A percentile compares a stretch with the other conserved stretches of the same genome.
phyloP scores from a whole-genome alignment of 1,140 invertebrate species.

The Pachyrhynchus sulphureomaculatus region DNA sequence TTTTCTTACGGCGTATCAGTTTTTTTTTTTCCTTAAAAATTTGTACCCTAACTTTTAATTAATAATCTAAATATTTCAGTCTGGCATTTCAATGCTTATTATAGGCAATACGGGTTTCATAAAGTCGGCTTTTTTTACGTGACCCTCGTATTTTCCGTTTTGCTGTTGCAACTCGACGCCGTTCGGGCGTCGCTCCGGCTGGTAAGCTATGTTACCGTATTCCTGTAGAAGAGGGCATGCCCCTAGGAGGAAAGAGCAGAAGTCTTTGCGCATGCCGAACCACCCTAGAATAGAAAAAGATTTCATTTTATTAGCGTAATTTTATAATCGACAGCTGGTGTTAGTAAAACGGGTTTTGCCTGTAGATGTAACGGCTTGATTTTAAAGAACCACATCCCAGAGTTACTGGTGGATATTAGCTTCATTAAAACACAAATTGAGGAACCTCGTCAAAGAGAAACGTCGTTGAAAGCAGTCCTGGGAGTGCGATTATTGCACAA shows the following conservation, averaged over 20 bases:
- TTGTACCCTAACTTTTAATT: neutral
- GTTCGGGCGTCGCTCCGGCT: conserved; percentile 60
- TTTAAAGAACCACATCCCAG: no score
- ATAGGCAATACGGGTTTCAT: conserved; percentile 83
- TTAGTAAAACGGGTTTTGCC: no score
- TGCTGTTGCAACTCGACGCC: conserved; percentile 58
- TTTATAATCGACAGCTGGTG: no score
- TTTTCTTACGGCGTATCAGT: no score
- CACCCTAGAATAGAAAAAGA: conserved; percentile 74
- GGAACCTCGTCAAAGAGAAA: no score
- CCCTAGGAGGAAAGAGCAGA: conserved; percentile 91
- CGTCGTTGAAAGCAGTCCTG: no score
- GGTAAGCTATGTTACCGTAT: conserved; percentile 97
- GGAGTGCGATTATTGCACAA: no score
- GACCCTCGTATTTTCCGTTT: conserved; percentile 62
- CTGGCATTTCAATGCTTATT: conserved; percentile 84
- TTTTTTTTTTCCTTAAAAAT: neutral
- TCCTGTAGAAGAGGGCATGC: conserved; percentile 93
- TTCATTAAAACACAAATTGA: no score
- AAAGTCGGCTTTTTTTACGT: conserved; percentile 70
- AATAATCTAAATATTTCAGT: no score
- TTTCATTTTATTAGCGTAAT: conserved; percentile 22
- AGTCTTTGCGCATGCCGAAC: conserved; percentile 97
- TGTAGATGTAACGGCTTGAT: no score
- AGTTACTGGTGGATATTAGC: no score